Percentiles rank a stretch among this genome's conserved stretches.
These are phyloP conservation scores for Calonectris borealis DNA, from an alignment of 2,113 vertebrate genomes.

Conservation along the genomic window DNA sequence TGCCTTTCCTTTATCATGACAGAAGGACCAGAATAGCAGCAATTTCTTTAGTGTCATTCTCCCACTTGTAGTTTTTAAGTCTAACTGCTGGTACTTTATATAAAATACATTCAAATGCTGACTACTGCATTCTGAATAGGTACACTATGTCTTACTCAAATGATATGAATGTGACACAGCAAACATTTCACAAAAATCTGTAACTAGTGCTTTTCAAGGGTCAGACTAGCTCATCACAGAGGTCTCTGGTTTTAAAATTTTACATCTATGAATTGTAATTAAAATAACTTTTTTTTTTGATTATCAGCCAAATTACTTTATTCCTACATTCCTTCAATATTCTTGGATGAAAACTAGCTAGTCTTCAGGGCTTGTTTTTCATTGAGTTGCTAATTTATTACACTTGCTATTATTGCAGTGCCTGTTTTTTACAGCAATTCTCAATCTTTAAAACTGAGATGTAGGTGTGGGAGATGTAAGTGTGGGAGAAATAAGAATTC, in stretches of 20 bases:
- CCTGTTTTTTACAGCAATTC: background rate
- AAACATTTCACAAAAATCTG: background rate
- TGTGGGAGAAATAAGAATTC: background rate
- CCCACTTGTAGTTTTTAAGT: background rate
- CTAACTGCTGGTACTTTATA: background rate
- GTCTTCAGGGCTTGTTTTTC: background rate
- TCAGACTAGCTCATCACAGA: background rate
- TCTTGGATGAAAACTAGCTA: background rate
- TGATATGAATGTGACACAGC: rapidly evolving
- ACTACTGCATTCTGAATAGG: background rate
- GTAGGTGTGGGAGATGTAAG: background rate
- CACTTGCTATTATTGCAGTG: background rate
- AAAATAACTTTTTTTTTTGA: background rate
- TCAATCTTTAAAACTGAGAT: background rate
- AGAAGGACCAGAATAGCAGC: background rate
- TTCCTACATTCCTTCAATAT: background rate
- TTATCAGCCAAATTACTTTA: background rate
- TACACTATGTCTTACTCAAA: background rate
- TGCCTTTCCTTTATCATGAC: background rate
- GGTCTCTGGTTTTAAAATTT: background rate
- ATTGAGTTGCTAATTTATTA: background rate
- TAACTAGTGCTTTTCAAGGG: background rate
- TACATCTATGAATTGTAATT: background rate
- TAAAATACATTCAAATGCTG: background rate
- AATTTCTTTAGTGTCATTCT: background rate